Evolutionary conservation across 2,888 invertebrate species (phyloP).

Genomic region (Callosobruchus maculatus): DNA sequence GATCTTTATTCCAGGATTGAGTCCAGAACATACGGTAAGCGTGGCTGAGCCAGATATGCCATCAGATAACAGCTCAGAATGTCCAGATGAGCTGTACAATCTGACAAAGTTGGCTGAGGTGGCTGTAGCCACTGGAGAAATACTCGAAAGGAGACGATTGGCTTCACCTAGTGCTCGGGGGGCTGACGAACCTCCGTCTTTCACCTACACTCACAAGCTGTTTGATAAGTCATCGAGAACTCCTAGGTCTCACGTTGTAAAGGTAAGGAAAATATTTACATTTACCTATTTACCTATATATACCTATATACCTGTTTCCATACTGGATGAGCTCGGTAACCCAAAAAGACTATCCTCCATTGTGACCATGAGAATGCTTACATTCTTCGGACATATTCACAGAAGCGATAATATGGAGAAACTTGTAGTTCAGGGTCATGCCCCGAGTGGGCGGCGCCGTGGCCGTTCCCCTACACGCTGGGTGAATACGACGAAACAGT

Average conservation of each 20-base stretch:
- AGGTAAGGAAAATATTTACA: no score
- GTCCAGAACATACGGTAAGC: slow-evolving; percentile 48
- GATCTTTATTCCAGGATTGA: slow-evolving; percentile 38
- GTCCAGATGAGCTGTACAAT: slow-evolving; percentile 68
- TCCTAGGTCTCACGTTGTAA: slow-evolving; percentile 40
- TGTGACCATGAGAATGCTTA: no score
- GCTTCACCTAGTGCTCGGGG: slow-evolving; percentile 21
- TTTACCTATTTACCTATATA: no score
- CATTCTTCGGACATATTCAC: no score
- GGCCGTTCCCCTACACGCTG: no score
- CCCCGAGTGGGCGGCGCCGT: no score
- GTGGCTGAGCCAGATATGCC: slow-evolving; percentile 42
- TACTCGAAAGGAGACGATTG: slow-evolving; percentile 48
- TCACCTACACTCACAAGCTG: slow-evolving; percentile 47
- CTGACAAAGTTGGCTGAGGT: slow-evolving; percentile 73
- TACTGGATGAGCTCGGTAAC: no score
- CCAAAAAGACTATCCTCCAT: no score
- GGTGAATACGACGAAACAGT: no score
- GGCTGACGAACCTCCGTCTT: slow-evolving; percentile 29
- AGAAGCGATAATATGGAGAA: no score
- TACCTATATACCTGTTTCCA: no score
- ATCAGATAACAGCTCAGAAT: slow-evolving; percentile 42
- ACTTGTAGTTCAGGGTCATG: no score
- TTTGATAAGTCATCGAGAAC: slow-evolving; percentile 47
- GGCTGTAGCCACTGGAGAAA: slow-evolving; percentile 60